phyloP scores from a whole-genome alignment of 2,113 vertebrate genomes.

The Phylloscopus trochilus region DNA sequence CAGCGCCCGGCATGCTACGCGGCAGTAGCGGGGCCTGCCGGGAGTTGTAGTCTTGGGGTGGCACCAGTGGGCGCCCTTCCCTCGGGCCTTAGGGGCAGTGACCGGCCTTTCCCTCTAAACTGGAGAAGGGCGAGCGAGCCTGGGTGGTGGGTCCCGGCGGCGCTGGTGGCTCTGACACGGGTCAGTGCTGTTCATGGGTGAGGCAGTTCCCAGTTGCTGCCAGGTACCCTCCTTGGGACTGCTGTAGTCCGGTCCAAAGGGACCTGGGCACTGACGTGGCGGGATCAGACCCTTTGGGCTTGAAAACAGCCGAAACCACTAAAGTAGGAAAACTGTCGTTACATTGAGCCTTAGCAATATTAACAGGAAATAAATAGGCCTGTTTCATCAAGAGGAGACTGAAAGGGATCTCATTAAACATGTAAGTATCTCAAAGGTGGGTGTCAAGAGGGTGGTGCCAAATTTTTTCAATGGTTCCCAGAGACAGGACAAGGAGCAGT shows the following conservation, averaged over 20 bases:
- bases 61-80: fast-evolving
- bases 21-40: neutral
- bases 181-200: fast-evolving
- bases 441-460: neutral
- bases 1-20: neutral
- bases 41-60: constrained; percentile 30
- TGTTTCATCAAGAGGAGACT: neutral
- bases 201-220: neutral
- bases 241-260: neutral
- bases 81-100: fast-evolving
- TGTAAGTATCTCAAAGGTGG: fast-evolving
- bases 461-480: neutral
- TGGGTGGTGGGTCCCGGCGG: neutral
- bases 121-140: neutral
- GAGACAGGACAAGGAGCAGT: neutral
- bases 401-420: neutral
- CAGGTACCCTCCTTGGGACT: fast-evolving
- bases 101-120: fast-evolving
- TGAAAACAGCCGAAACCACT: neutral
- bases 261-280: fast-evolving
- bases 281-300: too few relatives aligned
- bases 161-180: too few relatives aligned
- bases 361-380: neutral
- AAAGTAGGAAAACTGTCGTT: fast-evolving
- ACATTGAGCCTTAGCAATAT: neutral